Evolutionary conservation across 2,113 vertebrate genomes (phyloP).

Genomic region (Arenaria interpres): DNA sequence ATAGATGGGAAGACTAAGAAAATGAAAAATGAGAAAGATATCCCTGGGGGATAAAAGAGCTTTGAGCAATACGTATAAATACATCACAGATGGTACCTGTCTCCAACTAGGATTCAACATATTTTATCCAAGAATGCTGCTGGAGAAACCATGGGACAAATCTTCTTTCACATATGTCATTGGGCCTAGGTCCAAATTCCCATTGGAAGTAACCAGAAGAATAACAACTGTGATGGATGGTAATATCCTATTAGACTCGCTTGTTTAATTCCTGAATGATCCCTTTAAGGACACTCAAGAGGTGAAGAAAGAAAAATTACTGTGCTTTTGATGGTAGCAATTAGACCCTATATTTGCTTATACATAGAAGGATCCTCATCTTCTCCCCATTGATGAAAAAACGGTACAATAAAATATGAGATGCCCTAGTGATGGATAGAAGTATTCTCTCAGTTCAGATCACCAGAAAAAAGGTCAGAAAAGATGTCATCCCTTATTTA

Average conservation of each 20-base stretch:
- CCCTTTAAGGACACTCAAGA: slow-evolving; percentile 36
- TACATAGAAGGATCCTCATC: neutral
- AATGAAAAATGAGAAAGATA: slow-evolving; percentile 9
- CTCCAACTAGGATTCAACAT: slow-evolving; percentile 21
- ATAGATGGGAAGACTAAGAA: neutral
- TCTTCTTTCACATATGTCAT: slow-evolving; percentile 35
- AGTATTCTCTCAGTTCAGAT: neutral
- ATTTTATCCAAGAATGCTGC: slow-evolving; percentile 34
- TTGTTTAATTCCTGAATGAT: slow-evolving; percentile 55
- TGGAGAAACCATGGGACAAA: slow-evolving; percentile 23
- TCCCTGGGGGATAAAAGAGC: slow-evolving; percentile 17
- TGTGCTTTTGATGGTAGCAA: neutral
- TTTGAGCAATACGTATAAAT: slow-evolving; percentile 26
- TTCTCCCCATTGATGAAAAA: neutral
- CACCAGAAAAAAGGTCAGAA: neutral
- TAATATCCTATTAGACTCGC: slow-evolving; percentile 55
- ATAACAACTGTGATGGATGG: slow-evolving; percentile 46
- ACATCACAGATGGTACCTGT: slow-evolving; percentile 58
- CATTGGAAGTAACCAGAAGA: slow-evolving; percentile 43
- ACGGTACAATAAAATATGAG: neutral
- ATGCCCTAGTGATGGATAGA: neutral
- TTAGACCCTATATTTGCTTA: slow-evolving; percentile 14
- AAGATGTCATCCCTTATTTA: neutral
- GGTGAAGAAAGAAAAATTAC: slow-evolving; percentile 36
- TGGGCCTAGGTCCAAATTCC: slow-evolving; percentile 42